phyloP scores from a whole-genome alignment of 2,113 vertebrate species.

The Bombycilla garrulus region DNA sequence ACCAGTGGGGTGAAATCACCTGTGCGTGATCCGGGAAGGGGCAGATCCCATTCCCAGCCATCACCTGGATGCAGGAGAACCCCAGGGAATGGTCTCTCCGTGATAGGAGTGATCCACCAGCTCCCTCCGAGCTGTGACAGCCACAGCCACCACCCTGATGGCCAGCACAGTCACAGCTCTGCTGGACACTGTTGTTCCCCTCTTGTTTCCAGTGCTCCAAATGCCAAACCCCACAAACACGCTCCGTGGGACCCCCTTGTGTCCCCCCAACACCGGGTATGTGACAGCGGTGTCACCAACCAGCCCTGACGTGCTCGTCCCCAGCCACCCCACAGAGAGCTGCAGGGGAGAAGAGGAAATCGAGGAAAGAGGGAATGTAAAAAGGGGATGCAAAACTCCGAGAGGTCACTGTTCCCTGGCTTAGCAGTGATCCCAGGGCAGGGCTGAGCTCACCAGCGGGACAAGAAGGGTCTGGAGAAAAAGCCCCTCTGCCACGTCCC shows the following conservation, averaged over 20 bases:
- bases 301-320: rapidly evolving
- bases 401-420: rapidly evolving
- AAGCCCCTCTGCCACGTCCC: background rate
- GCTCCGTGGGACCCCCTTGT: rapidly evolving
- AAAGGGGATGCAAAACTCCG: background rate
- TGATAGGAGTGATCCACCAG: background rate
- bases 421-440: background rate
- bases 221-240: background rate
- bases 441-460: background rate
- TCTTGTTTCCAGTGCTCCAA: background rate
- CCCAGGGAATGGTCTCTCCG: background rate
- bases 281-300: rapidly evolving
- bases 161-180: background rate
- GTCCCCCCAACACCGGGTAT: rapidly evolving
- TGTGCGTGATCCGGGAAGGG: rapidly evolving
- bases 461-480: background rate
- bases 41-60: background rate
- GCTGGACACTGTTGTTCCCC: rapidly evolving
- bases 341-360: rapidly evolving
- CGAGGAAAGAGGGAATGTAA: no score
- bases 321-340: background rate
- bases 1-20: background rate
- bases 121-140: rapidly evolving
- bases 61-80: rapidly evolving
- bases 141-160: background rate